phyloP scores from a whole-genome alignment of 2,797 vertebrate species.

The Cichlasoma orientale region DNA sequence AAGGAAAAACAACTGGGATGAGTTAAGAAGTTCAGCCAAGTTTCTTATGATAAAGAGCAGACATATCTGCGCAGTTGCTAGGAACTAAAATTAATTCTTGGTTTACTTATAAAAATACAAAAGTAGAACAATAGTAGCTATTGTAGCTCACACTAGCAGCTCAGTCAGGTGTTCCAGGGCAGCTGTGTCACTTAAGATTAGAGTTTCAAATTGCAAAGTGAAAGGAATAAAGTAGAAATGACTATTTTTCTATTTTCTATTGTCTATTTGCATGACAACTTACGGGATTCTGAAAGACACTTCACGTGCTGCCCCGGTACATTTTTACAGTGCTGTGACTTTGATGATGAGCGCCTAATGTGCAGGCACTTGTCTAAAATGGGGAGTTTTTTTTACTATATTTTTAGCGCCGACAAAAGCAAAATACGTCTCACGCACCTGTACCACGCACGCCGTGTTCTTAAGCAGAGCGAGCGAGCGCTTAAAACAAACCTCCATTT shows the following conservation, averaged over 20 bases:
- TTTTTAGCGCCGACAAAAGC: constrained; percentile 5
- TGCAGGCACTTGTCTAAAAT: not conserved
- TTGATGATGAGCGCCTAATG: constrained; percentile 21
- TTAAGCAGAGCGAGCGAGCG: constrained; percentile 15
- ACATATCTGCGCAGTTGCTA: not conserved
- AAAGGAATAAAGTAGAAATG: not conserved
- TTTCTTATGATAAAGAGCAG: not conserved
- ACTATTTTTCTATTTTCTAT: not conserved
- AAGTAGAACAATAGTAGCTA: not conserved
- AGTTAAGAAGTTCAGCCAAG: constrained; percentile 12
- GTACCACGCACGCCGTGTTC: not conserved
- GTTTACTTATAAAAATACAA: not conserved
- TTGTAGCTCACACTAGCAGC: not conserved
- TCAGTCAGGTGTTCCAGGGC: not conserved
- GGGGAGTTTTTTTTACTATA: not conserved
- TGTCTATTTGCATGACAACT: not conserved
- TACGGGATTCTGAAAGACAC: not conserved
- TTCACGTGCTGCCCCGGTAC: not conserved
- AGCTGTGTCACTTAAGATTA: not conserved
- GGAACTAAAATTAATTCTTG: not conserved
- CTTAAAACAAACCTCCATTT: constrained; percentile 43
- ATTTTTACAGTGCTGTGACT: constrained; percentile 6
- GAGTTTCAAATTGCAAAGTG: not conserved
- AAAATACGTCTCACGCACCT: constrained; percentile 1
- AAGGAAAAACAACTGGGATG: not conserved